Conservation (phyloP, 2,797 vertebrate species). For the Fistularia commersonii region DNA sequence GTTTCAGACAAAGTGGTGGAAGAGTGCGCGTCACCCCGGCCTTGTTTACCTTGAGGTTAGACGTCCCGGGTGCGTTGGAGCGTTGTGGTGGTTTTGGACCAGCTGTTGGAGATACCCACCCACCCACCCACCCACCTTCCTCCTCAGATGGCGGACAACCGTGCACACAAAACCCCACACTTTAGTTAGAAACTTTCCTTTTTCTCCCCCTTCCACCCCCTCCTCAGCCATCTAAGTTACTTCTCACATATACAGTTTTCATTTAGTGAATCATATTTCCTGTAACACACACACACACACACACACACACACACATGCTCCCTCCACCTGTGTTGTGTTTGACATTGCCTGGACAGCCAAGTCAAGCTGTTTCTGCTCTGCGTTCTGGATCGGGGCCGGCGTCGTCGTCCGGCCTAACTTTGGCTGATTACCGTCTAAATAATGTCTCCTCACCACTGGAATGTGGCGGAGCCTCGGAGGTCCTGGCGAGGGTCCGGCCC, state of each 20-base stretch:
- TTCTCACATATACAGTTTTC: too few species aligned
- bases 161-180: too few species aligned
- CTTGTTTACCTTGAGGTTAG: too few species aligned
- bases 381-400: slow-evolving; percentile 40
- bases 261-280: background rate
- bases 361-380: slow-evolving; percentile 16
- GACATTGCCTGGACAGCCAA: slow-evolving; percentile 29
- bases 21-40: too few species aligned
- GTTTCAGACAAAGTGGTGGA: too few species aligned
- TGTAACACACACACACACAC: background rate
- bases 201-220: background rate
- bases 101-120: too few species aligned
- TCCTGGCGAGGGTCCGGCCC: background rate
- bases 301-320: background rate
- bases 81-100: too few species aligned
- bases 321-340: slow-evolving; percentile 30
- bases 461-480: slow-evolving; percentile 4
- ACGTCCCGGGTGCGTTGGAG: too few species aligned
- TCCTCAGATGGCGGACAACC: too few species aligned
- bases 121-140: too few species aligned
- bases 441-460: slow-evolving; percentile 7
- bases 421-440: slow-evolving; percentile 35
- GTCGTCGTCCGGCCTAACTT: slow-evolving; percentile 15
- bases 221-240: background rate
- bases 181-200: background rate